These are phyloP conservation scores for Holotrichia oblita DNA, from an alignment of 1,140 invertebrate genomes.

Conservation along the genomic window DNA sequence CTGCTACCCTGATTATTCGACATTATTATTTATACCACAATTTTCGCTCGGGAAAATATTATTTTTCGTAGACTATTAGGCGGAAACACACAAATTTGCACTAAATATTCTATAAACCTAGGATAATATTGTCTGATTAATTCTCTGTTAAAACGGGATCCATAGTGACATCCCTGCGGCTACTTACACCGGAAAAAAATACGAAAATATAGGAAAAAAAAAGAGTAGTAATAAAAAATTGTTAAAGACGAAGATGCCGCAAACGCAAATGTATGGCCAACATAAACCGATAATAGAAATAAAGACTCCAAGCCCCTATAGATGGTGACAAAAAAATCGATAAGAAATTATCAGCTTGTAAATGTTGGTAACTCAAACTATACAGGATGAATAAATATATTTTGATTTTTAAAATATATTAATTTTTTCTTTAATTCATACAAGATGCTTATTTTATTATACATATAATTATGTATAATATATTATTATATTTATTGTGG, in stretches of 20 bases:
- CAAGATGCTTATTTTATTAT: too few relatives aligned
- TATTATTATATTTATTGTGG: too few relatives aligned
- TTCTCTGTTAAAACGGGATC: background rate
- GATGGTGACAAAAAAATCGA: too few relatives aligned
- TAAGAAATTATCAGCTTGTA: too few relatives aligned
- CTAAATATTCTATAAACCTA: background rate
- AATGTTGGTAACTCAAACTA: background rate
- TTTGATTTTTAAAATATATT: too few relatives aligned
- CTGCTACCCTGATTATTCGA: slow-evolving; percentile 35
- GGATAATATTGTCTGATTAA: background rate
- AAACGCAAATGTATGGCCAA: background rate
- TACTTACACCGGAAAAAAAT: slow-evolving; percentile 13
- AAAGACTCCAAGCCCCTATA: too few relatives aligned
- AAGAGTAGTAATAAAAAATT: background rate
- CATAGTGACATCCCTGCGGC: background rate
- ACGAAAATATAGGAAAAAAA: background rate
- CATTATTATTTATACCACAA: slow-evolving; percentile 11
- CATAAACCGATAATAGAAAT: background rate
- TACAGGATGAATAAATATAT: background rate
- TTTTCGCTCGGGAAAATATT: background rate
- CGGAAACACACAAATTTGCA: too few relatives aligned
- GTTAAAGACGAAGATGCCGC: slow-evolving; percentile 6
- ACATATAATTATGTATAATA: too few relatives aligned
- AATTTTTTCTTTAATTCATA: too few relatives aligned
- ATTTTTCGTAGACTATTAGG: too few relatives aligned